phyloP scores from a whole-genome alignment of 2,888 invertebrate genomes.

The Aphidoletes aphidimyza region DNA sequence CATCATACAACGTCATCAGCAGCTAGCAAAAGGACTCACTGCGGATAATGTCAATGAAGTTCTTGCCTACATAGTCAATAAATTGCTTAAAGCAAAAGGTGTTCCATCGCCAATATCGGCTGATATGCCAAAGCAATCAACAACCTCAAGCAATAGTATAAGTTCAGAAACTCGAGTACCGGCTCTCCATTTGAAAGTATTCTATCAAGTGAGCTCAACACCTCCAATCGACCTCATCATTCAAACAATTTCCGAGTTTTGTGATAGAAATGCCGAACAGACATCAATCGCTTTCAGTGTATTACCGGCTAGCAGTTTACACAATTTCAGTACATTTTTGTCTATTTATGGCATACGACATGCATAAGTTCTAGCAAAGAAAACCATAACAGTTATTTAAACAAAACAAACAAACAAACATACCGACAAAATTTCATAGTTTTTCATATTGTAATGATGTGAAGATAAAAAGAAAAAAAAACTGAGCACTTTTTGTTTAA shows the following conservation, averaged over 20 bases:
- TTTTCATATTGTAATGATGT: background rate
- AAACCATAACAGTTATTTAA: background rate
- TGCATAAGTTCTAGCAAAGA: conserved; percentile 66
- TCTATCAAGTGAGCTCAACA: conserved; percentile 75
- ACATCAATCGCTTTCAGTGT: conserved; percentile 75
- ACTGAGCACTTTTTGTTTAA: background rate
- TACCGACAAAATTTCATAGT: background rate
- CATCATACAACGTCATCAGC: conserved; percentile 63
- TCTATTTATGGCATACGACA: conserved; percentile 85
- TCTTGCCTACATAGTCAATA: conserved; percentile 69
- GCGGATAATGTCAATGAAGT: conserved; percentile 69
- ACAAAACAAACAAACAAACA: conserved; percentile 13
- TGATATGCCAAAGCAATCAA: conserved; percentile 63
- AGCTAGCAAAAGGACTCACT: conserved; percentile 66
- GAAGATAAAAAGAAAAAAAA: background rate
- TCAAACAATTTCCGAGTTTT: conserved; percentile 66
- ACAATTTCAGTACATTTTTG: conserved; percentile 83
- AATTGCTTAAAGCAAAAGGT: conserved; percentile 67
- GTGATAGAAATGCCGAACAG: conserved; percentile 68
- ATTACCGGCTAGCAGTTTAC: conserved; percentile 82
- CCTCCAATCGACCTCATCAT: conserved; percentile 67
- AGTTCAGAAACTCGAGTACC: conserved; percentile 68
- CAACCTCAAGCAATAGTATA: conserved; percentile 66
- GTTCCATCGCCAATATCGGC: conserved; percentile 63
- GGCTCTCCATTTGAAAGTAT: conserved; percentile 80